phyloP scores from a whole-genome alignment of 2,113 vertebrate species.

The Polypterus bichir region DNA sequence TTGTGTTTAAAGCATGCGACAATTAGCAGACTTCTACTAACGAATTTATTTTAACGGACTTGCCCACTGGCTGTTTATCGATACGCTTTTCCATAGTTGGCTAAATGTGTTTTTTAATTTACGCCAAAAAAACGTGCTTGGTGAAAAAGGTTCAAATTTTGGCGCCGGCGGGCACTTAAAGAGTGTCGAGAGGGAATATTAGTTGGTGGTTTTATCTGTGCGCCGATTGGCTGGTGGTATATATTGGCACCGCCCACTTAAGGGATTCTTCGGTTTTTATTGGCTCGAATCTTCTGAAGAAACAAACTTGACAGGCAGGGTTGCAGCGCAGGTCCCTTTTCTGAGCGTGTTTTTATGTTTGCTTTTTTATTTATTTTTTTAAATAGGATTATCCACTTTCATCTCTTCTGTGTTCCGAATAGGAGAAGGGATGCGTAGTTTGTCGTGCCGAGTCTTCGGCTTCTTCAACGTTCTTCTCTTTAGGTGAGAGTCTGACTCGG shows the following conservation, averaged over 20 bases:
- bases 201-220: background rate
- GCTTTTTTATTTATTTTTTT: too few relatives aligned
- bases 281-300: background rate
- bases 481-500: too few relatives aligned
- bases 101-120: background rate
- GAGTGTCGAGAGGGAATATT: slow-evolving; percentile 13
- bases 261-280: background rate
- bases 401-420: too few relatives aligned
- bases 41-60: background rate
- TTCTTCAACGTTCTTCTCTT: too few relatives aligned
- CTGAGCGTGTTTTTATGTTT: too few relatives aligned
- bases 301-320: background rate
- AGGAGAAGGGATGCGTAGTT: too few relatives aligned
- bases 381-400: too few relatives aligned
- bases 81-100: background rate
- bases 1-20: background rate
- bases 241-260: slow-evolving; percentile 5
- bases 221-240: slow-evolving; percentile 10
- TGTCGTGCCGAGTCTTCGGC: too few relatives aligned
- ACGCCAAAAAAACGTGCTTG: background rate
- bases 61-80: background rate
- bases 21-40: background rate
- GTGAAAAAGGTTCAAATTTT: background rate
- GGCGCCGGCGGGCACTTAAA: slow-evolving; percentile 11
- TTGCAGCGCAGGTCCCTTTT: too few relatives aligned